Conservation (phyloP, 2,888 invertebrate genomes). For the Epirrhoe alternata region DNA sequence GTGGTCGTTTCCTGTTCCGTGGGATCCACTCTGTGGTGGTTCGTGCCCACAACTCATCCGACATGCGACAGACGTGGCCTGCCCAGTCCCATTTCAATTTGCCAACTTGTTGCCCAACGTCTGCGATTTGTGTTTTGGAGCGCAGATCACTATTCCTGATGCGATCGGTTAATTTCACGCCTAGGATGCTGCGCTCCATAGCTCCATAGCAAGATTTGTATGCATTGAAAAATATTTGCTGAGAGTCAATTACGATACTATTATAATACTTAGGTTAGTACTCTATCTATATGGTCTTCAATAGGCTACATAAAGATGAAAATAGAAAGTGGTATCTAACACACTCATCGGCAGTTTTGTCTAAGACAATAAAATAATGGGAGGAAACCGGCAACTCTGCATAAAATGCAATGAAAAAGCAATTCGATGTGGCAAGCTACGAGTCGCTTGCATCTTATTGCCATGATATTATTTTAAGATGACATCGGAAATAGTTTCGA, state of each 20-base stretch:
- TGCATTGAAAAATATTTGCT: conserved; percentile 10
- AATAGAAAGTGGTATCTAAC: too few relatives aligned
- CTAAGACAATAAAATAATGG: not conserved
- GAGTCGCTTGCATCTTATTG: conserved; percentile 33
- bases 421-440: conserved; percentile 14
- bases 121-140: too few relatives aligned
- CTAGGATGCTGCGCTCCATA: too few relatives aligned
- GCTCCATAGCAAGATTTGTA: not conserved
- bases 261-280: not conserved
- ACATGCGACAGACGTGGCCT: too few relatives aligned
- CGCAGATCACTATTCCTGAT: too few relatives aligned
- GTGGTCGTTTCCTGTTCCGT: too few relatives aligned
- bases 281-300: not conserved
- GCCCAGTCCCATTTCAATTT: too few relatives aligned
- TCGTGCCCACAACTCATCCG: too few relatives aligned
- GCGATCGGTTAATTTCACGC: too few relatives aligned
- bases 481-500: conserved; percentile 44
- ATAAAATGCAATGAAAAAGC: conserved; percentile 26
- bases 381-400: conserved; percentile 7
- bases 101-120: too few relatives aligned
- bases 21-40: too few relatives aligned
- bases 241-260: not conserved
- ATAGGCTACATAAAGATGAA: not conserved
- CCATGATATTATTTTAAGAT: conserved; percentile 42
- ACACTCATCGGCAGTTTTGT: not conserved